A percentile compares a stretch with the other conserved stretches of the same genome.
These are phyloP conservation scores for Nipponacmea schrenckii DNA, from an alignment of 2,888 invertebrate species.

Conservation along the genomic window DNA sequence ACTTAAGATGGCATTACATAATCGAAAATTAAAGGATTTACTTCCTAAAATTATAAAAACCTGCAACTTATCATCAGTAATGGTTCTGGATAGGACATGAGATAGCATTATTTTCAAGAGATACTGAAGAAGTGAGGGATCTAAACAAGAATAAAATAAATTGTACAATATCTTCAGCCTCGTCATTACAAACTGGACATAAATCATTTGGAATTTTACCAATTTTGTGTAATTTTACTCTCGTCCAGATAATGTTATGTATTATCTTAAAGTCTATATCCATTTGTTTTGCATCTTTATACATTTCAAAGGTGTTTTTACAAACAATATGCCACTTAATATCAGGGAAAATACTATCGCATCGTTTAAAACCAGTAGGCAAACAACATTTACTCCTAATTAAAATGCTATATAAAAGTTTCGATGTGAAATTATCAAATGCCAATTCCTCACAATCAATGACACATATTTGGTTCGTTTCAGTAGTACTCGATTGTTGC, in stretches of 20 bases:
- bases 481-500: background rate
- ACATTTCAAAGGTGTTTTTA: background rate
- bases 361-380: background rate
- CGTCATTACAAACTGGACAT: background rate
- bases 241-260: background rate
- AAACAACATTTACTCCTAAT: too few relatives aligned
- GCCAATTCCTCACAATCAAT: too few relatives aligned
- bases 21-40: too few relatives aligned
- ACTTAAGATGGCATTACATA: too few relatives aligned
- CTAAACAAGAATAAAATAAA: background rate
- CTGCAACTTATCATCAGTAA: background rate
- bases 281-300: background rate
- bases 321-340: background rate
- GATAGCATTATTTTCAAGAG: background rate
- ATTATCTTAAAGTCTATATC: background rate
- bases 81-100: background rate
- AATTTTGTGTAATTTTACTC: background rate
- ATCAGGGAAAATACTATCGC: background rate
- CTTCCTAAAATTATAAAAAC: background rate
- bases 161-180: background rate
- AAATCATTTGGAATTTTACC: background rate
- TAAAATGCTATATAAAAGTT: too few relatives aligned
- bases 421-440: too few relatives aligned
- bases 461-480: too few relatives aligned
- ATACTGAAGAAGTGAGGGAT: background rate